Evolutionary conservation across 2,797 vertebrate genomes (phyloP).

Genomic region (Orientallactaga sibirica): DNA sequence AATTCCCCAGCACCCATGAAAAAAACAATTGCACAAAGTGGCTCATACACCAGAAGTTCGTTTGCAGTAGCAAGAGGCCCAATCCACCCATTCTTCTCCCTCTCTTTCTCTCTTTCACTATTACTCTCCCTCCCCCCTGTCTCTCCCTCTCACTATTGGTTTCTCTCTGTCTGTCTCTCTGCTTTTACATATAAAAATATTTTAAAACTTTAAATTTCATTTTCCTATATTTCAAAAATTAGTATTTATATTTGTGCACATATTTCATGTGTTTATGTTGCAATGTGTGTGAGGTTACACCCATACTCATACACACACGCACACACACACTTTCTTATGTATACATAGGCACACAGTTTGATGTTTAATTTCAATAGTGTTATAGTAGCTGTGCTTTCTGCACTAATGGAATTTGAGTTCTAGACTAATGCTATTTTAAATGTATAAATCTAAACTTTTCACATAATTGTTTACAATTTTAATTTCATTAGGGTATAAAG

Average conservation of each 20-base stretch:
- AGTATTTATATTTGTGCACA: neutral
- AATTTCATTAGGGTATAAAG: neutral
- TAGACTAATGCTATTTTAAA: neutral
- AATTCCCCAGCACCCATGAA: too few species aligned
- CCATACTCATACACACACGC: too few species aligned
- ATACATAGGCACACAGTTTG: fast-evolving
- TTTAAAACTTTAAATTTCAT: neutral
- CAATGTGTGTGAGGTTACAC: neutral
- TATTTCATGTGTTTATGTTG: neutral
- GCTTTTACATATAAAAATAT: too few species aligned
- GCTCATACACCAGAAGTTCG: too few species aligned
- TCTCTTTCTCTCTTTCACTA: too few species aligned
- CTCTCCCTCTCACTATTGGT: too few species aligned
- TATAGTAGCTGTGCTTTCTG: neutral
- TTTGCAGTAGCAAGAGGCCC: too few species aligned
- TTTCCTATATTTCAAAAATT: neutral
- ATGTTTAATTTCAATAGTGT: neutral
- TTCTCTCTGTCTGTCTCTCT: too few species aligned
- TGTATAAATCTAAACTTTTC: neutral
- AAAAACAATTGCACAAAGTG: too few species aligned
- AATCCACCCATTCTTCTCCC: too few species aligned
- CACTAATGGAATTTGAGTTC: neutral
- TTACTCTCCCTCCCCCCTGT: too few species aligned
- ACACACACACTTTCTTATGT: neutral
- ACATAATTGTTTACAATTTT: slow-evolving; percentile 40